These are phyloP conservation scores for Tetrax tetrax DNA, from an alignment of 2,113 vertebrate genomes.

Conservation along the genomic window DNA sequence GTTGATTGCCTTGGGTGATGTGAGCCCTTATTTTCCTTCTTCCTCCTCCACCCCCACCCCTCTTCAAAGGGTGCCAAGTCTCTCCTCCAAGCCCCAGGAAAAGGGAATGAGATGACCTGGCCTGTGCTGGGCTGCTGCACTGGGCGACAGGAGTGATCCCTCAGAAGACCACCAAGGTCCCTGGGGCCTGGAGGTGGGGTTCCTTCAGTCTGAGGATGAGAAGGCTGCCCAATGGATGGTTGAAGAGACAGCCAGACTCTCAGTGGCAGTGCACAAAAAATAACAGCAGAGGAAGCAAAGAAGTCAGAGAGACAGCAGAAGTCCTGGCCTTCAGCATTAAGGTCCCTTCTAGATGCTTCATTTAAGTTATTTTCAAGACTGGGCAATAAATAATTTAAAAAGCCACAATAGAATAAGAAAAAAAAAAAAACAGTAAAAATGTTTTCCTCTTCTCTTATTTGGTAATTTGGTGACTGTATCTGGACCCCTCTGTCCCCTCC, in stretches of 20 bases:
- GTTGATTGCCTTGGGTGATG: background rate
- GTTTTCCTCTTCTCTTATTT: background rate
- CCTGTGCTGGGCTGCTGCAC: rapidly evolving
- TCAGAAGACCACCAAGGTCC: background rate
- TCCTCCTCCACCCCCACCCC: too few species aligned
- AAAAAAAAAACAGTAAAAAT: background rate
- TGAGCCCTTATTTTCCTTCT: background rate
- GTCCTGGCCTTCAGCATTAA: background rate
- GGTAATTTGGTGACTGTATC: background rate
- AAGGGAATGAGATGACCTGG: background rate
- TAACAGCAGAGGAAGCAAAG: background rate
- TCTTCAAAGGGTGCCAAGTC: too few species aligned
- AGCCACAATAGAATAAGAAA: background rate
- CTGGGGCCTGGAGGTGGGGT: background rate
- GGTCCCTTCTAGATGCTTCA: background rate
- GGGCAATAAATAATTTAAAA: background rate
- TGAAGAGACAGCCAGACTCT: background rate
- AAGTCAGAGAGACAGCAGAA: background rate
- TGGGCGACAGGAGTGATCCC: too few species aligned
- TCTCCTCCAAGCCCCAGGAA: background rate
- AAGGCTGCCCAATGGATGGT: background rate
- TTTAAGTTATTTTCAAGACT: background rate
- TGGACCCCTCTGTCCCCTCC: background rate
- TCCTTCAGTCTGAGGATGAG: background rate
- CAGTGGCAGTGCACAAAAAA: rapidly evolving